Evolutionary conservation across 2,113 vertebrate genomes (phyloP), one percentile per base, ranked within the genome.

Genomic region (Polypterus bichir): DNA sequence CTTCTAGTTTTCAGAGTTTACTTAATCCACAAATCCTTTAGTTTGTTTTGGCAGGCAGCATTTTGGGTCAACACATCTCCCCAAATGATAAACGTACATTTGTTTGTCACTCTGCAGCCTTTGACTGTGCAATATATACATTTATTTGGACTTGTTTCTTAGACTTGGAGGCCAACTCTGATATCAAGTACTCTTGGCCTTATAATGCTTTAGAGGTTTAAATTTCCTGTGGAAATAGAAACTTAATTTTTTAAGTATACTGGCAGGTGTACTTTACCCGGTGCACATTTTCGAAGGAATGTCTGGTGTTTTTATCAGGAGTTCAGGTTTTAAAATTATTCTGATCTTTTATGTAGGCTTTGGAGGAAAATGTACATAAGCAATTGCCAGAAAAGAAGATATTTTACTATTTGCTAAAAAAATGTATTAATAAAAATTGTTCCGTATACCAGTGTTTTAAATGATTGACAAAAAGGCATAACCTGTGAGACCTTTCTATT

Each of bases 161-260:
- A 68, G 62, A 71, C 61, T 79, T 77, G 73, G 82, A 83, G 73
- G 69, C 63, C 80, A 79, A 74, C 69, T 81, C 77, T 83, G 76
- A 86, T 85, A 85, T 84, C 77, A 76, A 73, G 73, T 75, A 48
- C 69, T 74, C 27, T 63, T 27, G 27, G 27, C 27, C 27, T 27
- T 74, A 72, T 61, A 66, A 77, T 85, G 76, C 67, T 88, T 74
- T 76, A 70, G 76, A 76, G 77, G 74, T 73, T 75, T 73, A 85
- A 83, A 84, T 95, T 96, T 96, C 92, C 93, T 95, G 89, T 97
- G 92, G 93, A 97, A 95, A 94, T 91, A 86, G 84, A 85, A 80
- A 81, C 70, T 73, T 70, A 58, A 44, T 68, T 59, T 27, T 27
- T 27, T 27, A 27, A 27, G 27, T 27, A 27, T 27, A 27, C 27